These are phyloP conservation scores for Coptodon rendalli DNA, from an alignment of 2,113 vertebrate species.

Conservation along the genomic window DNA sequence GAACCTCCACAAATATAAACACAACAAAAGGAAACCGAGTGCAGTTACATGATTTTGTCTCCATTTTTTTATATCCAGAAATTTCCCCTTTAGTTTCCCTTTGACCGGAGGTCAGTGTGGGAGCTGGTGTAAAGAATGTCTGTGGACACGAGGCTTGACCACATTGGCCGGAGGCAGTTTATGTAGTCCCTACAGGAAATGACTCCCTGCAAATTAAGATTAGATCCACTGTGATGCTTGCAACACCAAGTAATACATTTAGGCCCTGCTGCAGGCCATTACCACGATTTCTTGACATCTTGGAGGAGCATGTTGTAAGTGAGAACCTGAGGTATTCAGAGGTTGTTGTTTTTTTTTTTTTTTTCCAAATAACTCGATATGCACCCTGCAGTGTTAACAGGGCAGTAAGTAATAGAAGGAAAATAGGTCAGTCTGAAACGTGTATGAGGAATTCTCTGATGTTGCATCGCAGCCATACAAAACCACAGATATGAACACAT, in stretches of 20 bases:
- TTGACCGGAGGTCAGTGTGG: slow-evolving; percentile 33
- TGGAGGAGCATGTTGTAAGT: not conserved
- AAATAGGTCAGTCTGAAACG: not conserved
- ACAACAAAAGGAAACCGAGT: not conserved
- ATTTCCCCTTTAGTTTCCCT: slow-evolving; percentile 17
- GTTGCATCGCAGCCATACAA: not conserved
- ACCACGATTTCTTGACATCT: not conserved
- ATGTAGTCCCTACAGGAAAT: slow-evolving; percentile 58
- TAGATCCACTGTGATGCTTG: slow-evolving; percentile 1
- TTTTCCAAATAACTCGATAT: not conserved
- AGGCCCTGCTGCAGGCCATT: slow-evolving; percentile 19
- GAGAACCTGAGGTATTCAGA: not conserved
- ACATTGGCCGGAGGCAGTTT: slow-evolving; percentile 28
- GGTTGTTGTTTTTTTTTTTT: not conserved
- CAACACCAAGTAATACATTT: slow-evolving; percentile 10
- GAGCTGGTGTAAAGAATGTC: slow-evolving; percentile 40
- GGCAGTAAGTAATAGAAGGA: not conserved
- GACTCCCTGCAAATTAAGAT: slow-evolving; percentile 43
- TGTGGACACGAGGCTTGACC: slow-evolving; percentile 38
- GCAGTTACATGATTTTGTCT: not conserved
- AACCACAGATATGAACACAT: not conserved
- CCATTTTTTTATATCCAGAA: slow-evolving; percentile 22
- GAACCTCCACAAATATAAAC: not conserved
- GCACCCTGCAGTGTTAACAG: not conserved
- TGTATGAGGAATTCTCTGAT: not conserved